Conservation (phyloP, 2,797 vertebrate genomes). For the Coranthus polyacanthus region DNA sequence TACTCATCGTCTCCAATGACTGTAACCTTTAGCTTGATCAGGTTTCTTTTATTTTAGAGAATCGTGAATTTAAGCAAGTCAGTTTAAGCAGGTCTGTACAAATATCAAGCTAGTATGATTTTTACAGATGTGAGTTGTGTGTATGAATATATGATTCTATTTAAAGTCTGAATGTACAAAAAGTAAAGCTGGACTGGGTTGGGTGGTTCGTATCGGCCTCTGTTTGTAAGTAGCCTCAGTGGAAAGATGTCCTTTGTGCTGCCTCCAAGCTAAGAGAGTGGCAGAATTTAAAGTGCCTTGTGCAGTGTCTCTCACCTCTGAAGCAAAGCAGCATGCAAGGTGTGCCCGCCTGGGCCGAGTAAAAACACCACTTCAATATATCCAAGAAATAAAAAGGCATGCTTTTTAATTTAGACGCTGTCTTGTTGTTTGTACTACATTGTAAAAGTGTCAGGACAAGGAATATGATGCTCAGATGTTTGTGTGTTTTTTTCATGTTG, state of each 20-base stretch:
- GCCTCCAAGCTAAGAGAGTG: slow-evolving; percentile 72
- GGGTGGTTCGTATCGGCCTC: slow-evolving; percentile 62
- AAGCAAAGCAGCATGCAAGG: slow-evolving; percentile 76
- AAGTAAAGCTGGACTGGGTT: slow-evolving; percentile 71
- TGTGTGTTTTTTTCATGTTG: background rate
- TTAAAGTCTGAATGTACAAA: slow-evolving; percentile 84
- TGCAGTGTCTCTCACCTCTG: slow-evolving; percentile 81
- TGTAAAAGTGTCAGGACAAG: no score
- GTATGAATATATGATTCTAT: slow-evolving; percentile 83
- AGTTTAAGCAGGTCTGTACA: slow-evolving; percentile 74
- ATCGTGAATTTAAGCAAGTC: slow-evolving; percentile 62
- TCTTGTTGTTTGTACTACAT: slow-evolving; percentile 67
- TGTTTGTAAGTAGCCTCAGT: slow-evolving; percentile 69
- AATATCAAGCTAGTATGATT: slow-evolving; percentile 81
- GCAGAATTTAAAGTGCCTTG: slow-evolving; percentile 88
- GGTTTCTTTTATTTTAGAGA: slow-evolving; percentile 61
- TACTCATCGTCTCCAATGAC: slow-evolving; percentile 50
- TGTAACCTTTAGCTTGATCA: slow-evolving; percentile 59
- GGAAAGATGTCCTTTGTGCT: slow-evolving; percentile 73
- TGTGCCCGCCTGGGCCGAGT: slow-evolving; percentile 70
- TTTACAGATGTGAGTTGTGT: slow-evolving; percentile 79
- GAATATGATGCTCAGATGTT: background rate
- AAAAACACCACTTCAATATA: slow-evolving; percentile 67
- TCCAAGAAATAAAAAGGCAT: slow-evolving; percentile 81
- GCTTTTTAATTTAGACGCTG: slow-evolving; percentile 83